Evolutionary conservation across 1,140 invertebrate genomes (phyloP).

Genomic region (Drosophila tristis): DNA sequence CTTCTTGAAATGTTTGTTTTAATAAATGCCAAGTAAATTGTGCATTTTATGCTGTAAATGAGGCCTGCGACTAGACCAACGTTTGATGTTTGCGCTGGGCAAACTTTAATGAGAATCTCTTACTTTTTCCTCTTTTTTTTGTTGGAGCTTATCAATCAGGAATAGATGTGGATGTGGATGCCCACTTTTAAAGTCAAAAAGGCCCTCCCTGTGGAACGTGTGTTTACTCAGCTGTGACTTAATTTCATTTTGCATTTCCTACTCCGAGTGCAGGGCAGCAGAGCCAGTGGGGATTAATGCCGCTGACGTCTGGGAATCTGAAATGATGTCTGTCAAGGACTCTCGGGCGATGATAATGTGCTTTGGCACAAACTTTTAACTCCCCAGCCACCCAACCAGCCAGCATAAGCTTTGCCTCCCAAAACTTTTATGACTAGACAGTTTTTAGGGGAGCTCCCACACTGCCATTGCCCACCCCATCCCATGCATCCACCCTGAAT

Average conservation of each 20-base stretch:
- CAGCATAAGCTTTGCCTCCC: slow-evolving; percentile 36
- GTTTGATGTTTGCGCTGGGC: slow-evolving; percentile 60
- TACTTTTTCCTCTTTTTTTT: background rate
- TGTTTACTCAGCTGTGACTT: slow-evolving; percentile 72
- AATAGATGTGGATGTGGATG: background rate
- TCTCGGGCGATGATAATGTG: slow-evolving; percentile 66
- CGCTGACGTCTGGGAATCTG: slow-evolving; percentile 52
- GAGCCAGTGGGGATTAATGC: slow-evolving; percentile 47
- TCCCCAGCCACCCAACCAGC: slow-evolving; percentile 7
- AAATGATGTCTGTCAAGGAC: slow-evolving; percentile 54
- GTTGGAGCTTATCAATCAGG: slow-evolving; percentile 1
- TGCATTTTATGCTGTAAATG: slow-evolving; percentile 75
- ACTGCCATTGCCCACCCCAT: background rate
- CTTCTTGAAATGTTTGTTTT: slow-evolving; percentile 57
- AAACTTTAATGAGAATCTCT: slow-evolving; percentile 46
- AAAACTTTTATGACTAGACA: slow-evolving; percentile 79
- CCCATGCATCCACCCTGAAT: slow-evolving; percentile 15
- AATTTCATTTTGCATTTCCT: slow-evolving; percentile 63
- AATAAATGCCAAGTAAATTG: slow-evolving; percentile 65
- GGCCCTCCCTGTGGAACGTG: slow-evolving; percentile 10
- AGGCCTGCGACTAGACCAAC: slow-evolving; percentile 36
- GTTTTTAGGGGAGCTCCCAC: slow-evolving; percentile 49
- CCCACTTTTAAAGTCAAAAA: slow-evolving; percentile 37
- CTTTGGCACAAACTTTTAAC: slow-evolving; percentile 63
- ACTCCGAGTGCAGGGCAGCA: slow-evolving; percentile 5